Evolutionary conservation across 1,140 invertebrate species (phyloP), one percentile per base, ranked within the genome.

Genomic region (Drosophila takahashii): DNA sequence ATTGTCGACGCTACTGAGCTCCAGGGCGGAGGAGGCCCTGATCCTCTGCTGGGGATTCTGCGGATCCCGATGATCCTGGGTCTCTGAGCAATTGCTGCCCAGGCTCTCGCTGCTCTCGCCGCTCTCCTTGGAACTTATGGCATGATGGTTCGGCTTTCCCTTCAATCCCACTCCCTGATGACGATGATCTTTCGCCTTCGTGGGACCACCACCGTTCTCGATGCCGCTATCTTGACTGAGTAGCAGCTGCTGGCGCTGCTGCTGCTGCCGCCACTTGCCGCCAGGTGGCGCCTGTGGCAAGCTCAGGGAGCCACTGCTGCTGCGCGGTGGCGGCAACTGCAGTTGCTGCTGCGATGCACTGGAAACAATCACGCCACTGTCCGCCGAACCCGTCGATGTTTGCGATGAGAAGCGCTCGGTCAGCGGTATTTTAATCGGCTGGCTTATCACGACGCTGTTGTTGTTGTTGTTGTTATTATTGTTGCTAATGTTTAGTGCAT

Each of bases 201-300:
- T 81, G 78, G 9, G n/a, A n/a, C n/a, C n/a, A 10, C 22, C 77
- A 48, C 42, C 83, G 56, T 86, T 85, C 42, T 92, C 90, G 9
- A 92, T 92, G 42, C 91, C 91, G 16, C 90, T 91, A 53, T 92
- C 91, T 51, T 92, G 90, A 26, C 91, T 92, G 13, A 92, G 75
- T 18, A 92, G 71, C 44, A 87, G 62, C 15, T 56, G 69, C 66
- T 86, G 71, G 6, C 66, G 65, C 42, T 81, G 57, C 42, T 77
- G 60, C 41, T 79, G 72, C n/a, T 81, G 86, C 8, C 81, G 57
- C 74, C 81, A 81, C 80, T 91, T 76, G 29, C 64, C 64, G 16
- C 64, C 52, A 41, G 71, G 65, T 41, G 71, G 66, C 48, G 79
- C 59, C 18, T 89, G 90, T 2, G 91, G 79, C 22, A 91, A 45